Conservation (phyloP, 2,113 vertebrate genomes). For the Noctilio leporinus region DNA sequence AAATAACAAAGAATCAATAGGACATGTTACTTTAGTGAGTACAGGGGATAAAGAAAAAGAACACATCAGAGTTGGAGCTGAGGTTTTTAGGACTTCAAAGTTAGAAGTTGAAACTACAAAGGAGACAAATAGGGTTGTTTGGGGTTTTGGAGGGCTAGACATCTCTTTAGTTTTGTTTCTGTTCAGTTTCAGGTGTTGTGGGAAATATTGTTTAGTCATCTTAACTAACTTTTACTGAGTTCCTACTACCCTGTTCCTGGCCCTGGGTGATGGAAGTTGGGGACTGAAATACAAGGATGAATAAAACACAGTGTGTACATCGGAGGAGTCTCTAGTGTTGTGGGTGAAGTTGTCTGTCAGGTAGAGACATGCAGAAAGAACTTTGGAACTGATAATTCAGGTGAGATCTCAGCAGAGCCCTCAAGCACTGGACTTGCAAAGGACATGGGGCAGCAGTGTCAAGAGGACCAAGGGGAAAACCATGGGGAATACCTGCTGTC, state of each 20-base stretch:
- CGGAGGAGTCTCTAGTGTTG: neutral
- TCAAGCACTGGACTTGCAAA: neutral
- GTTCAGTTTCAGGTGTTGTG: neutral
- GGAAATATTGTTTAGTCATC: neutral
- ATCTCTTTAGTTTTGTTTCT: slow-evolving; percentile 20
- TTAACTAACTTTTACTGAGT: neutral
- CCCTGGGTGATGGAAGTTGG: neutral
- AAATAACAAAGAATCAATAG: neutral
- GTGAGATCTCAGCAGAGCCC: neutral
- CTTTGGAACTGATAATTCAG: neutral
- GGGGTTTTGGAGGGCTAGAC: neutral
- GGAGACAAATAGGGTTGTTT: slow-evolving; percentile 18
- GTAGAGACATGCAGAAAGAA: neutral
- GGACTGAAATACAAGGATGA: neutral
- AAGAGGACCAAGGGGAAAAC: neutral
- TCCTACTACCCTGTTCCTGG: neutral
- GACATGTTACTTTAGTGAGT: neutral
- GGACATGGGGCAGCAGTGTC: neutral
- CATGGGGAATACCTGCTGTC: neutral
- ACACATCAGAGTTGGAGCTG: neutral
- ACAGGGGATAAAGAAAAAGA: neutral
- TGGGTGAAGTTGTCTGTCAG: neutral
- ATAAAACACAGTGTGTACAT: neutral
- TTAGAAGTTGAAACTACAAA: neutral
- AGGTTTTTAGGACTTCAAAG: neutral